Evolutionary conservation across 2,113 vertebrate genomes (phyloP), one percentile per base, ranked within the genome.

Genomic region (Hippoglossus stenolepis): DNA sequence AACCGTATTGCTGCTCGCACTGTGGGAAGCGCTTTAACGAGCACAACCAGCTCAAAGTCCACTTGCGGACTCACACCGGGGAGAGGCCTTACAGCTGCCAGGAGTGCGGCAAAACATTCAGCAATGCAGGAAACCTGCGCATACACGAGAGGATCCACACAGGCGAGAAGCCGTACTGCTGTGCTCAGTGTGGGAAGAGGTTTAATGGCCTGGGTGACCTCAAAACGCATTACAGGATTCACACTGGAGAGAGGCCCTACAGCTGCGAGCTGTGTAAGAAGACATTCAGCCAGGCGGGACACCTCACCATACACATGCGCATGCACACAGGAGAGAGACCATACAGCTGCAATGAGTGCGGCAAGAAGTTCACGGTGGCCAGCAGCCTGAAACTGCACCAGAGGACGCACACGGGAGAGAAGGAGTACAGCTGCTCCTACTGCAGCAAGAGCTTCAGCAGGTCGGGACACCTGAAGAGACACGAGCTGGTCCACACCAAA

Each of bases 361-460:
- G 89, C 10, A 94, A 92, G 72, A 90, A 76, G 70, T 95, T 95
- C 47, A 93, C 93, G 0, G 93, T 94, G 81, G 92, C 93, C 53
- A 94, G 94, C 71, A 94, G 93, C 89, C 92, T 95, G 0, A 94
- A 94, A 31, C 84, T 94, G 58, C 94, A 95, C 89, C 90, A 90
- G 77, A 83, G 91, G 38, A 94, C 91, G 35, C 94, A 95, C 85
- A 94, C 91, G 0, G 94, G 93, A 1, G 94, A 95, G 86, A 94
- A 93, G 68, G 87, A 85, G 15, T 94, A 92, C 85, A 81, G 57
- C 87, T 95, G 94, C 82, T 64, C 86, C 0, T 90, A 75, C 84
- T 95, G 94, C 70, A 86, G 57, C 47, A 94, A 94, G 85, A 94
- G 87, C 83, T 95, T 94, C 85, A 93, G 92, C 76, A 81, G 94